Percentiles rank a stretch among this genome's conserved stretches.
Conservation (phyloP, 2,797 vertebrate species). For the Semaprochilodus insignis region DNA sequence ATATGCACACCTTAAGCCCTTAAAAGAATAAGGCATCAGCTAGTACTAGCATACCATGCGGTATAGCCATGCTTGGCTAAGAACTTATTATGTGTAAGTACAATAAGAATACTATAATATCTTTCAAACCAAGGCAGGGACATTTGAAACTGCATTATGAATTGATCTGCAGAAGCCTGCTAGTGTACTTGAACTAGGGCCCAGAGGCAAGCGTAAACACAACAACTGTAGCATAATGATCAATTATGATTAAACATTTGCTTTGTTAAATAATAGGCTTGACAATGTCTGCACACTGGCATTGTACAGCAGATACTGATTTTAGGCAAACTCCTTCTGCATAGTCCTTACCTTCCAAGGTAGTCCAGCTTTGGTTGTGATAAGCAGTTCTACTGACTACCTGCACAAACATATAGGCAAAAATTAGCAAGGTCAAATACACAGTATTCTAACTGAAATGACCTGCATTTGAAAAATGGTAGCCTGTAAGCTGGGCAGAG, state of each 20-base stretch:
- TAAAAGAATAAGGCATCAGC: background rate
- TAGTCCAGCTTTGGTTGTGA: background rate
- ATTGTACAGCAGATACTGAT: background rate
- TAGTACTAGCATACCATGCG: background rate
- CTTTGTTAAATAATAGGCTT: conserved; percentile 10
- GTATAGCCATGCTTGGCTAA: background rate
- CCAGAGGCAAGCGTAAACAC: background rate
- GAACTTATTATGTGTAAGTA: background rate
- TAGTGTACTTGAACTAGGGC: background rate
- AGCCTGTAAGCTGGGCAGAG: too few relatives aligned
- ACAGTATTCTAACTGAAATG: background rate
- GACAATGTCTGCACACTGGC: background rate
- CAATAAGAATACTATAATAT: background rate
- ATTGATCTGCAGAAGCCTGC: background rate
- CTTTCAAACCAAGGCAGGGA: background rate
- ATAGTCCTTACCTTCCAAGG: background rate
- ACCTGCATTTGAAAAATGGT: background rate
- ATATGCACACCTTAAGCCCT: background rate
- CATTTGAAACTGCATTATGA: background rate
- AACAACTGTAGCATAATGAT: background rate
- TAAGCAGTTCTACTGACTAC: background rate
- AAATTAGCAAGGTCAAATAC: background rate
- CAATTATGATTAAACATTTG: background rate
- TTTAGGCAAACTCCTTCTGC: background rate
- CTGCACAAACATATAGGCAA: background rate